Conservation (phyloP, 35 echinoderm and acorn worm species). For the Holothuria glaberrima region DNA sequence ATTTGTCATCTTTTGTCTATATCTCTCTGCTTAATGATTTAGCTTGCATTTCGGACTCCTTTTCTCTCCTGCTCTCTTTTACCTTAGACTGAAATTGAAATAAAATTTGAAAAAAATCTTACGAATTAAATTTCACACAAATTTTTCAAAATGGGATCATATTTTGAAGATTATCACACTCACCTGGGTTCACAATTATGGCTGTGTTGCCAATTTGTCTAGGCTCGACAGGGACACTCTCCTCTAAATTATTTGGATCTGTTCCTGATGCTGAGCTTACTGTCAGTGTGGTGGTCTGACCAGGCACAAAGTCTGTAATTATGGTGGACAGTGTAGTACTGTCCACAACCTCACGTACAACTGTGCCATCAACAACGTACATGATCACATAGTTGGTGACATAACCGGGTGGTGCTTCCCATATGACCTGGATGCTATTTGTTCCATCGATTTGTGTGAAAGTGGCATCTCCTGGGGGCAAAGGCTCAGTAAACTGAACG, state of each 20-base stretch:
- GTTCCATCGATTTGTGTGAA: slow-evolving; percentile 24
- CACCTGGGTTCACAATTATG: slow-evolving; percentile 24
- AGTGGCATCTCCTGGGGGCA: slow-evolving; percentile 9
- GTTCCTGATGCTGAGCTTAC: slow-evolving; percentile 18
- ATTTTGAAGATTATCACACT: too few species aligned
- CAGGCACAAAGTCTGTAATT: slow-evolving; percentile 13
- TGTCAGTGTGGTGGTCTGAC: slow-evolving; percentile 2
- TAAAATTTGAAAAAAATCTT: too few species aligned
- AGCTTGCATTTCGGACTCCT: too few species aligned
- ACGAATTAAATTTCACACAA: too few species aligned
- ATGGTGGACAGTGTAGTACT: background rate
- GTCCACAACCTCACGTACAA: background rate
- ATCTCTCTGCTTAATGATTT: too few species aligned
- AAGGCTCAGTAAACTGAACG: slow-evolving; percentile 34
- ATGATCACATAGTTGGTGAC: slow-evolving; percentile 41
- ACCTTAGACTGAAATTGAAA: too few species aligned
- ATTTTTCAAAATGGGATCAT: too few species aligned
- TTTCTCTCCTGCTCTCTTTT: too few species aligned
- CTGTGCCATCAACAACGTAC: slow-evolving; percentile 17
- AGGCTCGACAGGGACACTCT: slow-evolving; percentile 24
- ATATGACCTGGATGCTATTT: background rate
- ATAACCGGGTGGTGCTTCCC: slow-evolving; percentile 7
- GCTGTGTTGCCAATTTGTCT: slow-evolving; percentile 18
- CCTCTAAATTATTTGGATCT: slow-evolving; percentile 2
- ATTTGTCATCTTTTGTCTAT: too few species aligned